Evolutionary conservation across 1,140 invertebrate genomes (phyloP).

Genomic region (Steinernema feltiae): DNA sequence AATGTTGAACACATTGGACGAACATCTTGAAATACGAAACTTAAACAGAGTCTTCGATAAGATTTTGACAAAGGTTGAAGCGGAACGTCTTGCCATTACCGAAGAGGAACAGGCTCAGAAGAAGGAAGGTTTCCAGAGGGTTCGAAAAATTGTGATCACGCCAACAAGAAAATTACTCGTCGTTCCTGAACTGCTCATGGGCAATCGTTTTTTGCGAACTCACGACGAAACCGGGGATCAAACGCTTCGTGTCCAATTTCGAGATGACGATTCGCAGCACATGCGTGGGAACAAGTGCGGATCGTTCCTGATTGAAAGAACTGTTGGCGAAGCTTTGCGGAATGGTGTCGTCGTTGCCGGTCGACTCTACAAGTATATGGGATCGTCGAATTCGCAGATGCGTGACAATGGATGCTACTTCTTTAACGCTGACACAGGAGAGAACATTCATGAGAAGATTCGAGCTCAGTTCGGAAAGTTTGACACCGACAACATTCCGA

Average conservation of each 20-base stretch:
- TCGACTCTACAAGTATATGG: constrained; percentile 46
- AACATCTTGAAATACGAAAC: neutral
- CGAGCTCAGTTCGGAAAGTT: constrained; percentile 43
- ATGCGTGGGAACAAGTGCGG: constrained; percentile 21
- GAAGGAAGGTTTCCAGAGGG: constrained; percentile 3
- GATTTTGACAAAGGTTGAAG: neutral
- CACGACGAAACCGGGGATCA: constrained; percentile 36
- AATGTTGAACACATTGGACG: constrained; percentile 17
- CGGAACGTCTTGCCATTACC: neutral
- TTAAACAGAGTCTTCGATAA: neutral
- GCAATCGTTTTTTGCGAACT: constrained; percentile 45
- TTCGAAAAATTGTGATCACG: constrained; percentile 40
- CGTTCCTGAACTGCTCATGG: constrained; percentile 41
- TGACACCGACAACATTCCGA: constrained; percentile 41
- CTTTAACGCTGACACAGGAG: constrained; percentile 30
- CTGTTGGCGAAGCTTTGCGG: constrained; percentile 15
- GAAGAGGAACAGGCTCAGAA: constrained; percentile 2
- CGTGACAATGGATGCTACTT: constrained; percentile 50
- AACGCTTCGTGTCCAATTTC: constrained; percentile 32
- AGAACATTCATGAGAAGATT: constrained; percentile 17
- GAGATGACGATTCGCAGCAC: constrained; percentile 25
- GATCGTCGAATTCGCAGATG: constrained; percentile 51
- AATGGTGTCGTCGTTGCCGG: constrained; percentile 25
- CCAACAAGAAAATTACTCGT: constrained; percentile 43
- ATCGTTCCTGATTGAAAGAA: constrained; percentile 17